Percentiles rank a stretch among this genome's conserved stretches.
These are phyloP conservation scores for Tonatia bakeri DNA, from an alignment of 2,113 vertebrate genomes.

Conservation along the genomic window DNA sequence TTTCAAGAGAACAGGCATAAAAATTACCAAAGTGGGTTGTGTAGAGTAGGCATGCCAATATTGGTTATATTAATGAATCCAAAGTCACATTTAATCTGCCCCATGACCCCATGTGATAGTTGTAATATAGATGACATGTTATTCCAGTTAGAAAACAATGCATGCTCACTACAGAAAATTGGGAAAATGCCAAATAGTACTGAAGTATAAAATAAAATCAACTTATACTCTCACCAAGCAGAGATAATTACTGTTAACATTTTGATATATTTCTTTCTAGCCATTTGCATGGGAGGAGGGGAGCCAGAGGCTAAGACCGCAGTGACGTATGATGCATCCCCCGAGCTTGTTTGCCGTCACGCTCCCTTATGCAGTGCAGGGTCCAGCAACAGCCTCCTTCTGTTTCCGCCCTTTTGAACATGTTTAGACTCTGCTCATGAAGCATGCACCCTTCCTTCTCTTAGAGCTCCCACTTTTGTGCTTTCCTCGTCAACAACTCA, in stretches of 20 bases:
- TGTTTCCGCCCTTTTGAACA: background rate
- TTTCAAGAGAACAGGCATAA: background rate
- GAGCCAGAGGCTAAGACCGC: background rate
- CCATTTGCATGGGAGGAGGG: background rate
- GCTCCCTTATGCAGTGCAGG: background rate
- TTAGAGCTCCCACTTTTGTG: background rate
- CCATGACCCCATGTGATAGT: background rate
- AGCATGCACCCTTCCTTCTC: background rate
- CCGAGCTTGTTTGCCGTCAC: background rate
- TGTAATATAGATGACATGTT: background rate
- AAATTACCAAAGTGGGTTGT: background rate
- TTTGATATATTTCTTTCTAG: background rate
- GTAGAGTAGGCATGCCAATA: background rate
- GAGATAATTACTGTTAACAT: background rate
- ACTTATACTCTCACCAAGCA: background rate
- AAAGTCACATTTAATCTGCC: background rate
- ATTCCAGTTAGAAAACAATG: background rate
- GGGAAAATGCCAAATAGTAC: background rate
- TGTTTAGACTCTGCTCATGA: background rate
- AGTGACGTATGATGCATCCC: rapidly evolving
- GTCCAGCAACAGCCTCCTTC: background rate
- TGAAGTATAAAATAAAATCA: background rate
- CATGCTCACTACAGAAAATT: background rate
- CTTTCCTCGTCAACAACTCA: background rate
- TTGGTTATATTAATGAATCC: background rate